Evolutionary conservation across 2,888 invertebrate genomes (phyloP).

Genomic region (Orchesella flavescens): DNA sequence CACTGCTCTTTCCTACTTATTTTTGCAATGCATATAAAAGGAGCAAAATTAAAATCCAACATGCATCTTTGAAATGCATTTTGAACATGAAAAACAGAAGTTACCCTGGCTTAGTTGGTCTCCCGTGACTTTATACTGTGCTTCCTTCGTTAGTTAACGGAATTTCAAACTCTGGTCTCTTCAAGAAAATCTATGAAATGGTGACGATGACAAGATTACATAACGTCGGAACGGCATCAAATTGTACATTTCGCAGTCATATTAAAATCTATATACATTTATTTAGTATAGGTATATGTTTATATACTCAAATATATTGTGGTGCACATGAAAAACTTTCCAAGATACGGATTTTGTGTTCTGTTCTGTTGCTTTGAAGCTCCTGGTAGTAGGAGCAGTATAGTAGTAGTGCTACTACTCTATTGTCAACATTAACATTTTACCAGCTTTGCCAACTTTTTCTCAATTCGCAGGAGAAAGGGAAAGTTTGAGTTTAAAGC

Average conservation of each 20-base stretch:
- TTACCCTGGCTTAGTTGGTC: no score
- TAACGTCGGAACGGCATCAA: constrained; percentile 42
- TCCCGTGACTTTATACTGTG: no score
- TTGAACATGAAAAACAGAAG: no score
- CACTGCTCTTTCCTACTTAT: no score
- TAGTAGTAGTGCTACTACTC: no score
- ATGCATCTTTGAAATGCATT: no score
- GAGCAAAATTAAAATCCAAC: no score
- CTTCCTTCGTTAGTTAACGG: constrained; percentile 39
- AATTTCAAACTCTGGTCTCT: constrained; percentile 22
- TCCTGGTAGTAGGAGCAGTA: constrained; percentile 25
- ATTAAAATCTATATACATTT: neutral
- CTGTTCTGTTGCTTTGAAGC: neutral
- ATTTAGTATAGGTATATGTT: neutral
- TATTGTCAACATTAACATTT: constrained; percentile 62
- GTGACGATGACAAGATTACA: constrained; percentile 50
- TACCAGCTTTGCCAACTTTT: constrained; percentile 61
- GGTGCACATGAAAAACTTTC: neutral
- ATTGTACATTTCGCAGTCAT: constrained; percentile 10
- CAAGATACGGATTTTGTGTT: constrained; percentile 14
- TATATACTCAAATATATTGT: neutral
- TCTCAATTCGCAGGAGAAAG: constrained; percentile 33
- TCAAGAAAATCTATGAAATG: constrained; percentile 17
- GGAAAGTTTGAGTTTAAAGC: constrained; percentile 35
- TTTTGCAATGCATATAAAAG: no score